Percentiles rank a stretch among this genome's conserved stretches.
Conservation (phyloP, 1,140 invertebrate genomes). For the Lethocerus indicus region DNA sequence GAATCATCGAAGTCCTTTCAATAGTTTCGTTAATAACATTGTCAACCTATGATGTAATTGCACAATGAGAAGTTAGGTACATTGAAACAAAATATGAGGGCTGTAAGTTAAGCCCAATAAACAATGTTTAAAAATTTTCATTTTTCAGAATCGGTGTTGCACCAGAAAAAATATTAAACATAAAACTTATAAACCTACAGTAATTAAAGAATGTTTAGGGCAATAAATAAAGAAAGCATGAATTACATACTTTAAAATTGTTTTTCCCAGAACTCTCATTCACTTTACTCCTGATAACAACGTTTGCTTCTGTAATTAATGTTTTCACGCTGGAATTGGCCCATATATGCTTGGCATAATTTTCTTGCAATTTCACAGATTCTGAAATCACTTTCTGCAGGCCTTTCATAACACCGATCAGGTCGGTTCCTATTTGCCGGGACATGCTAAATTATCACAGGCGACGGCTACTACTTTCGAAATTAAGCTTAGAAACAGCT, state of each 20-base stretch:
- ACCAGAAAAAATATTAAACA: neutral
- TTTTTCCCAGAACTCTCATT: neutral
- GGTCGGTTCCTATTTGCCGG: constrained; percentile 30
- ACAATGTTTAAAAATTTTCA: neutral
- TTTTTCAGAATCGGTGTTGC: neutral
- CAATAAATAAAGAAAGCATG: neutral
- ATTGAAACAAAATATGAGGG: constrained; percentile 19
- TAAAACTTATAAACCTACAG: neutral
- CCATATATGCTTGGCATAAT: constrained; percentile 34
- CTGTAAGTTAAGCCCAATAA: constrained; percentile 5
- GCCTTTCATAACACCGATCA: constrained; percentile 38
- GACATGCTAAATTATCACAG: constrained; percentile 26
- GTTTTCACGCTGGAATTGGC: constrained; percentile 40
- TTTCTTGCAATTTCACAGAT: constrained; percentile 34
- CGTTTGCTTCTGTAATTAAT: constrained; percentile 21
- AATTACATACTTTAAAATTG: neutral
- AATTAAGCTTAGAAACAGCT: too few species aligned
- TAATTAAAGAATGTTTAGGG: neutral
- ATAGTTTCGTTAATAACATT: constrained; percentile 20
- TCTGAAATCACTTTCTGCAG: constrained; percentile 38
- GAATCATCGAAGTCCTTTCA: constrained; percentile 23
- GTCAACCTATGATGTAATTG: constrained; percentile 13
- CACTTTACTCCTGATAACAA: constrained; percentile 8
- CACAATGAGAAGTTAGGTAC: constrained; percentile 16
- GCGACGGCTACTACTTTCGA: too few species aligned